Evolutionary conservation across 2,113 vertebrate species (phyloP), one percentile per base, ranked within the genome.

Genomic region (Collichthys lucidus): DNA sequence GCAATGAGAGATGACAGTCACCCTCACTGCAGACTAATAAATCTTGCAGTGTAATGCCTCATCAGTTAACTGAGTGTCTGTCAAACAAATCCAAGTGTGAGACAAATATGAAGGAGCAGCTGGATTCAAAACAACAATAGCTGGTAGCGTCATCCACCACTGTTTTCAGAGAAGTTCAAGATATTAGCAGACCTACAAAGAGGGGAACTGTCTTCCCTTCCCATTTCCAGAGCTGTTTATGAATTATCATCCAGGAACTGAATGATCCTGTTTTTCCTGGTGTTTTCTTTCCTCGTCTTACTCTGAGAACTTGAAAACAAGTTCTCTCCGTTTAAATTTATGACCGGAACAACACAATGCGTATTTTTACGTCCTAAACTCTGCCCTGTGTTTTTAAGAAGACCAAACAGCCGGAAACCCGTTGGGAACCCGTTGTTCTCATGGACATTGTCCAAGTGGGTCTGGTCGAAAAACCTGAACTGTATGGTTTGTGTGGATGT

Each of bases 1-100:
- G 62, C 12, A 9, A 26, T 26, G 56, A 76, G 40, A 74, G 63
- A 60, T 0, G 60, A 82, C 68, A 63, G 72, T 65, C 5, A n/a
- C 24, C 8, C 7, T 44, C 0, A 8, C 79, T 74, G 64, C 68
- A 84, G 78, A 86, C 77, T 55, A 56, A 84, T 87, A 87, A 74
- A 85, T 79, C 62, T 14, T 8, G 3, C 1, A 20, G 62, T 82
- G 55, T 77, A 84, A 76, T 12, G 59, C 52, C 57, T 76, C 59
- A 76, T 40, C 72, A 22, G 63, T 83, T 57, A 40, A 57, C 74
- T 50, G 52, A 20, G 0, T 11, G 67, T 69, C 74, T 79, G 63
- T 69, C 66, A 59, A 67, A 72, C 26, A 42, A 60, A 85, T 63
- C 46, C 24, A 40, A 60, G 46, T 49, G 53, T 22, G 24, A 57